Evolutionary conservation across 1,140 invertebrate species (phyloP).

Genomic region (Caenorhabditis tropicalis): DNA sequence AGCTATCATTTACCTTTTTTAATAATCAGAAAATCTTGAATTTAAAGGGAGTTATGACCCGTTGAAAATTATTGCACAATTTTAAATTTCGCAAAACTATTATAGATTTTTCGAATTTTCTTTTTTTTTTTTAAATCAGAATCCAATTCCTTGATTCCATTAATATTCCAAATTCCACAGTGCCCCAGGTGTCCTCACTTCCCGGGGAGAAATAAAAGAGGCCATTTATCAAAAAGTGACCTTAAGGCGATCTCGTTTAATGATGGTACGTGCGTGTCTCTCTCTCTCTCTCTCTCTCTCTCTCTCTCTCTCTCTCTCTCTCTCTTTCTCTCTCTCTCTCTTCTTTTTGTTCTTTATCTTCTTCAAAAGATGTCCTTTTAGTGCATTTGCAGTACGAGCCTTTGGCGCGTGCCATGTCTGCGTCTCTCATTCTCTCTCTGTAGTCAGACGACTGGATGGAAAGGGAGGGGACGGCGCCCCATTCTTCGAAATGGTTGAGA

Average conservation of each 20-base stretch:
- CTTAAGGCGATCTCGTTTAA: not conserved
- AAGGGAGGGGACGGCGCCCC: not conserved
- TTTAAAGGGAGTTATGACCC: no score
- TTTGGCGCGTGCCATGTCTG: not conserved
- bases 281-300: not conserved
- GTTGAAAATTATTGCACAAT: no score
- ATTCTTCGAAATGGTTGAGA: constrained; percentile 25
- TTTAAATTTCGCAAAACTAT: no score
- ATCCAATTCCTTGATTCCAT: no score
- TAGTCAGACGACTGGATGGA: not conserved
- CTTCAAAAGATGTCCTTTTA: constrained; percentile 9
- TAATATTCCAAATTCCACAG: no score
- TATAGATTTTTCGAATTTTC: no score
- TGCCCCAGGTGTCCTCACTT: no score
- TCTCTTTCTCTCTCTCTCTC: not conserved
- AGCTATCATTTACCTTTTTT: no score
- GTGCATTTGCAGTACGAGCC: constrained; percentile 21
- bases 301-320: not conserved
- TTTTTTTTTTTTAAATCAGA: no score
- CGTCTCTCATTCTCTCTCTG: not conserved
- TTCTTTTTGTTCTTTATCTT: constrained; percentile 24
- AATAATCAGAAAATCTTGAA: no score
- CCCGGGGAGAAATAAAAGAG: no score
- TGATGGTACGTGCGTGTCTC: not conserved
- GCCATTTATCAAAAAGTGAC: no score